Base-by-base conservation (phyloP, 37 sponge, comb jelly and placozoan species). In the Cliona cf. orientalis region DNA sequence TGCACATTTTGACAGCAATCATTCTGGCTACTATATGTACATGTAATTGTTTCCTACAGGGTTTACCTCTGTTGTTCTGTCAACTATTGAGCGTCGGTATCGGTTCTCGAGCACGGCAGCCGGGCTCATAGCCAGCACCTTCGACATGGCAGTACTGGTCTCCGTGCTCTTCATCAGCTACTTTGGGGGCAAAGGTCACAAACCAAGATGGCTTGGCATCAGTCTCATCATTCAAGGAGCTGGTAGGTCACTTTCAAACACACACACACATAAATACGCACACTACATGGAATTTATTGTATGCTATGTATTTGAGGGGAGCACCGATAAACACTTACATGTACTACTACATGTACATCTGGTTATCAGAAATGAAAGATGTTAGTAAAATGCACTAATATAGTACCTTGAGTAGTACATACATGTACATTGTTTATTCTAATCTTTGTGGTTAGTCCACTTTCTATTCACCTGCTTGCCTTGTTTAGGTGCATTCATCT, bases 161-260 rank as follows among this genome's bases (percentile, higher is more conserved):
- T 74, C 72, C n/a, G 68, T 88, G 12, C 41, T 88, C 22, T 79
- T 87, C 62, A 80, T 85, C 74, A 95, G 90, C 83, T 91, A 95
- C 58, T 91, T 91, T 72, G 95, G 92, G 19, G 95, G 93, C 49
- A 69, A 72, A 33, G 78, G 90, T 21, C 92, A 95, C 78, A 95
- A 95, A 58, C 92, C 92, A 6, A 66, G 83, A 26, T 91, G 86
- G 89, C 75, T 95, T 42, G 92, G 92, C 0, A 53, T 84, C 28
- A 79, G 89, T 59, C 58, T 65, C 56, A 56, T 93, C 56, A 58
- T 93, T 33, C 82, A 82, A 62, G 94, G 87, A 2, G 26, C 77
- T 2, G 93, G 76, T 75, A 37, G 40, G 74, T 34, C 31, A 17
- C 17, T 19, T 49, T 11, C 17, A 49, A 49, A 49, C 55, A 19